Evolutionary conservation across 2,113 vertebrate species (phyloP), one percentile per base, ranked within the genome.

Genomic region (Stictonetta naevosa): DNA sequence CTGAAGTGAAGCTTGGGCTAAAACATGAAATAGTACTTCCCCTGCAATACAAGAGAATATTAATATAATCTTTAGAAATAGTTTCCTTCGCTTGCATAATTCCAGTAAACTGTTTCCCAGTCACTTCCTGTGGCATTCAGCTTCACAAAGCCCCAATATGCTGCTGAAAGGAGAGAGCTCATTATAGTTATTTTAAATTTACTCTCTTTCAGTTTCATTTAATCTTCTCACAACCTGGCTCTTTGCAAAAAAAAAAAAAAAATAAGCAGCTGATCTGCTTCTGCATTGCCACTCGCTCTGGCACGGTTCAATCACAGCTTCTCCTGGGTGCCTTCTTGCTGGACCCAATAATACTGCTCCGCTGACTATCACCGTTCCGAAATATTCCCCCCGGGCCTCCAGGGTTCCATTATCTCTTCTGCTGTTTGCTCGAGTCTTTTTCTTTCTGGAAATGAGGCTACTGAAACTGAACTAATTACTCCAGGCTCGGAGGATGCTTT

Each of bases 371-470:
- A 3, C 46, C 18, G 0, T 5, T 75, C 3, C 0, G 2, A 92
- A 95, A 89, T 13, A 85, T 11, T 38, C 22, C 88, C 69, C 25
- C 8, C 50, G 36, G 31, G 26, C 1, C 2, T 3, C 10, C 16
- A 3, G 1, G 60, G 73, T 89, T 91, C 86, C 66, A 96, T 92
- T 94, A 90, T 75, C 77, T 94, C 75, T 91, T 76, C 91, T 72
- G 71, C 58, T 69, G 40, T 78, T 93, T 82, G 18, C 55, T 63
- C 71, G 86, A 17, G 79, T 84, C 81, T 91, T 84, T 92, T 69
- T 60, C 73, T 78, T 89, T 88, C 91, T 92, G 77, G 75, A 96
- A 95, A 96, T 89, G 66, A 96, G 93, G 86, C 88, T 96, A 87
- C 85, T 34, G 64, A 74, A 95, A 93, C 68, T 42, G 55, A 96